These are phyloP conservation scores for Rhynchonycteris naso DNA, from an alignment of 2,797 vertebrate genomes.

Conservation along the genomic window DNA sequence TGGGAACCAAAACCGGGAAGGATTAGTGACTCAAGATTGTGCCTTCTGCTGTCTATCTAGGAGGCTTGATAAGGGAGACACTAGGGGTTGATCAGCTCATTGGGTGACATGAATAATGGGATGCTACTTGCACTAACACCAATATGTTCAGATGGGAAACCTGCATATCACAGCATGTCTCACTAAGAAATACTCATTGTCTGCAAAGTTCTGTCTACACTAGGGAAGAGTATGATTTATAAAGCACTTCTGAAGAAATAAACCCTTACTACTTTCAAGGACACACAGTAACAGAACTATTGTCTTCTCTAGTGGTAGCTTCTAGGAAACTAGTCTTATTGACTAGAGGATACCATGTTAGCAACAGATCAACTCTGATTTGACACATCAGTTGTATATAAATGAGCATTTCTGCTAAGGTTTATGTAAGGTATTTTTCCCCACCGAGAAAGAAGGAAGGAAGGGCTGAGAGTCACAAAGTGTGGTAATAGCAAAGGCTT, in stretches of 20 bases:
- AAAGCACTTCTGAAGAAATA: neutral
- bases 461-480: no score
- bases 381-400: neutral
- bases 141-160: neutral
- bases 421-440: no score
- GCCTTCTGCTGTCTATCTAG: conserved; percentile 69
- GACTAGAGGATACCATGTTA: neutral
- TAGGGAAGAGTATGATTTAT: neutral
- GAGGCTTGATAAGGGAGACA: conserved; percentile 6
- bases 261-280: neutral
- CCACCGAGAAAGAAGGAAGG: no score
- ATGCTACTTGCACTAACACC: neutral
- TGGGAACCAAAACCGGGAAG: conserved; percentile 69
- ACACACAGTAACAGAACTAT: neutral
- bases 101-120: neutral
- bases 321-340: neutral
- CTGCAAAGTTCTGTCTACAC: neutral
- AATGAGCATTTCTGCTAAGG: conserved; percentile 5
- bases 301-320: neutral
- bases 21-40: neutral
- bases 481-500: no score
- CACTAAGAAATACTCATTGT: neutral
- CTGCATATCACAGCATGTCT: neutral
- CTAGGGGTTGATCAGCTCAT: conserved; percentile 43
- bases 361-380: neutral